Evolutionary conservation across 1,140 invertebrate genomes (phyloP).

Genomic region (Caerostris darwini): DNA sequence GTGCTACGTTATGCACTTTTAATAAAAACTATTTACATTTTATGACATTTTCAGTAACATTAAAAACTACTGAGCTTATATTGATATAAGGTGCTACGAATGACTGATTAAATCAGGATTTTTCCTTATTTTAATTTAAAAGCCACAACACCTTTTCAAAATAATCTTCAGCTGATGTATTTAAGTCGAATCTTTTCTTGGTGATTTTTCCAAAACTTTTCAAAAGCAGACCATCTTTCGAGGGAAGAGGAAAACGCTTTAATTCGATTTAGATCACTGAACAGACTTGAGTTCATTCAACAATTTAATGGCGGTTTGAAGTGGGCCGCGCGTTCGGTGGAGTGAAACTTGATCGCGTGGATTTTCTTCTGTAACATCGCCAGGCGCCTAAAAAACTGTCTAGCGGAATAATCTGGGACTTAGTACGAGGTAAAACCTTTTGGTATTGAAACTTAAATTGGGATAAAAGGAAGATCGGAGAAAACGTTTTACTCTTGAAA

Average conservation of each 20-base stretch:
- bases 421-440: background rate
- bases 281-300: constrained; percentile 17
- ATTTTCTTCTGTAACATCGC: background rate
- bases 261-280: constrained; percentile 57
- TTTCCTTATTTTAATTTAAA: background rate
- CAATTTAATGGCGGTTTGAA: constrained; percentile 4
- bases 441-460: no score
- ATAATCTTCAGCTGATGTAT: background rate
- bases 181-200: background rate
- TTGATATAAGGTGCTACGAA: no score
- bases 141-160: background rate
- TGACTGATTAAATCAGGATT: background rate
- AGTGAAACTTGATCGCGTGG: background rate
- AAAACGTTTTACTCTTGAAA: no score
- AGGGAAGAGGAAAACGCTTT: background rate
- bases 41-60: background rate
- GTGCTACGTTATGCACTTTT: no score
- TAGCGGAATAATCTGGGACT: background rate
- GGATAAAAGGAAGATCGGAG: no score
- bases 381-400: background rate
- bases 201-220: background rate
- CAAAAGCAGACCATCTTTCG: background rate
- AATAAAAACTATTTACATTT: background rate
- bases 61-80: background rate
- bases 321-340: background rate